Percentiles rank a stretch among this genome's conserved stretches.
These are phyloP conservation scores for Centroberyx gerrardi DNA, from an alignment of 2,797 vertebrate genomes.

Conservation along the genomic window DNA sequence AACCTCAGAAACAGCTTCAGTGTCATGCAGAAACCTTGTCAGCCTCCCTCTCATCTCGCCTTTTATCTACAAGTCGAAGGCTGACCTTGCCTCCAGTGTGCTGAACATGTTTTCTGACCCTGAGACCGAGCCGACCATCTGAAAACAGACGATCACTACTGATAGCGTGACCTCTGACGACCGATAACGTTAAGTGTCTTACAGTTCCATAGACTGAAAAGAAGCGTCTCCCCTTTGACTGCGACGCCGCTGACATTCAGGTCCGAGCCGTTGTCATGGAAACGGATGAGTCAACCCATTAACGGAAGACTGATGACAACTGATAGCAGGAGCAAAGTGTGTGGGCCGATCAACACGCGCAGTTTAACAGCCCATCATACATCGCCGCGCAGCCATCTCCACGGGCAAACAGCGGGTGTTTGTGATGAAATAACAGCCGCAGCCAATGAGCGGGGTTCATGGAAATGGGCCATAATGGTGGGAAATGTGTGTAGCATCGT, in stretches of 20 bases:
- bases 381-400: conserved; percentile 17
- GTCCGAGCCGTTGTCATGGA: conserved; percentile 75
- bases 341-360: conserved; percentile 55
- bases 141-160: conserved; percentile 1
- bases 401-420: conserved; percentile 36
- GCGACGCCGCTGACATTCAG: conserved; percentile 33
- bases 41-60: no score
- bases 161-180: neutral
- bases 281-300: conserved; percentile 74
- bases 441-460: conserved; percentile 16
- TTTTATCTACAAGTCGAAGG: no score
- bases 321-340: conserved; percentile 49
- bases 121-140: neutral
- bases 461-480: conserved; percentile 30
- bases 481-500: conserved; percentile 2
- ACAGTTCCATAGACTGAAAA: neutral
- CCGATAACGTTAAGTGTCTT: conserved; percentile 6
- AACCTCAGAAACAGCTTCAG: neutral
- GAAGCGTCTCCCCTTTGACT: conserved; percentile 13
- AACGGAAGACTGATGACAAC: conserved; percentile 46
- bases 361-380: conserved; percentile 27
- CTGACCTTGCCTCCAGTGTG: no score
- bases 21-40: neutral
- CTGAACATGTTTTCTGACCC: no score
- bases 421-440: conserved; percentile 3